Base-by-base conservation (phyloP, 2,888 invertebrate species). In the Nomada fabriciana region DNA sequence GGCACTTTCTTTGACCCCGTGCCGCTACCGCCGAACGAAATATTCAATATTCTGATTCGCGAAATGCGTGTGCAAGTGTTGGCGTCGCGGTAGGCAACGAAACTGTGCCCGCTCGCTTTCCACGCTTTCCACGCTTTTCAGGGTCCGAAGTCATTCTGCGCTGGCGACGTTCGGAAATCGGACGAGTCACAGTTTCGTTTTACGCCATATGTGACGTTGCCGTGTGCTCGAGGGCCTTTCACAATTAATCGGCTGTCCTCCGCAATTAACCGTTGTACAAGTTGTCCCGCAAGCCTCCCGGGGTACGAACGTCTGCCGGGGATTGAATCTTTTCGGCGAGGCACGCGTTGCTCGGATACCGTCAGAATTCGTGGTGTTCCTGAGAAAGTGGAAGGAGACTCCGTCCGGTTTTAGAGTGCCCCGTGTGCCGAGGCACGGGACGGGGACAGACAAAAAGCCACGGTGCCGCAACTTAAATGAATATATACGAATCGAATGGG, bases 401-500 rank as follows among this genome's bases (percentile, higher is more conserved):
- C 10, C 53, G 20, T 25, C 7, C 0, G n/a, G n/a, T 20, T 20
- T 20, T 20, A 20, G 20, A n/a, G n/a, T 9, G 53, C n/a, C n/a
- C 7, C 53, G 53, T 20, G n/a, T 0, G 29, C 7, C 36, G 36
- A 0, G 36, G 36, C 36, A 7, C 36, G 36, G 36, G 36, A 5
- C 7, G 29, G 29, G 36, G 36, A 7, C 36, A 5, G 36, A 36
- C 36, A 7, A 36, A 7, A 36, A 1, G 7, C 7, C 36, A 7
- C 0, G 7, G 36, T 7, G 36, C 36, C 36, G 7, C 36, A 36
- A 7, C 86, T 90, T 83, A 87, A 90, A 89, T 85, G 80, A 85
- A 82, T 78, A 63, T 52, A 63, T 55, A 25, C 3, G 53, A 36
- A 82, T 67, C 25, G 61, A 69, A 84, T 85, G 88, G 87, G 88